phyloP scores from a whole-genome alignment of 2,888 invertebrate species.

The Troides aeacus region DNA sequence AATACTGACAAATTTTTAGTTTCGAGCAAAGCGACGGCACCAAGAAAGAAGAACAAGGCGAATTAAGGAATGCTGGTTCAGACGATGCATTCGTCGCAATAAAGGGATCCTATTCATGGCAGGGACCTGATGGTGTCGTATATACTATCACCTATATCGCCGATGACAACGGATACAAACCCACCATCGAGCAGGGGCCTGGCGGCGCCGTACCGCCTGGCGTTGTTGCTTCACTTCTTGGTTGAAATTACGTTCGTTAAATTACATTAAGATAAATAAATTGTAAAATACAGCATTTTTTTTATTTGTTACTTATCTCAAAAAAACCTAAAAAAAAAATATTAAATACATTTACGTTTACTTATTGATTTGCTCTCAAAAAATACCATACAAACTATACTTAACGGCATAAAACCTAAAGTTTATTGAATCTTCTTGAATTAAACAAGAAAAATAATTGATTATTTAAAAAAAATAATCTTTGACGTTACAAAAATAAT shows the following conservation, averaged over 20 bases:
- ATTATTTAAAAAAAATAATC: not conserved
- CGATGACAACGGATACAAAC: constrained; percentile 80
- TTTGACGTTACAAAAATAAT: too few relatives aligned
- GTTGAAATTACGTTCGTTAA: constrained; percentile 39
- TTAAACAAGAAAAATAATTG: not conserved
- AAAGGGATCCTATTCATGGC: constrained; percentile 72
- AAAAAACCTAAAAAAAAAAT: too few relatives aligned
- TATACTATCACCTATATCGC: constrained; percentile 76
- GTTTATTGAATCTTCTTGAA: not conserved
- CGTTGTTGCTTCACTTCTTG: constrained; percentile 58
- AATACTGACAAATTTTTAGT: constrained; percentile 42
- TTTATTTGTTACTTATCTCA: not conserved
- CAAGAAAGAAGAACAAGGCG: constrained; percentile 70
- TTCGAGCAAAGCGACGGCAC: constrained; percentile 77
- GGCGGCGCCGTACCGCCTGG: constrained; percentile 52
- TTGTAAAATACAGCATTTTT: not conserved
- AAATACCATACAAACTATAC: not conserved
- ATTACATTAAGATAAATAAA: constrained; percentile 5
- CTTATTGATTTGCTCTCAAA: too few relatives aligned
- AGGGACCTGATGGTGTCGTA: constrained; percentile 70
- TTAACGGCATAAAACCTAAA: not conserved
- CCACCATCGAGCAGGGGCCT: constrained; percentile 58
- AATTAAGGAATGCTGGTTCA: constrained; percentile 71
- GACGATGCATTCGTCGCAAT: constrained; percentile 76
- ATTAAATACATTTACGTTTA: too few relatives aligned